phyloP scores from a whole-genome alignment of 2,888 invertebrate genomes.

The Chydorus sphaericus region DNA sequence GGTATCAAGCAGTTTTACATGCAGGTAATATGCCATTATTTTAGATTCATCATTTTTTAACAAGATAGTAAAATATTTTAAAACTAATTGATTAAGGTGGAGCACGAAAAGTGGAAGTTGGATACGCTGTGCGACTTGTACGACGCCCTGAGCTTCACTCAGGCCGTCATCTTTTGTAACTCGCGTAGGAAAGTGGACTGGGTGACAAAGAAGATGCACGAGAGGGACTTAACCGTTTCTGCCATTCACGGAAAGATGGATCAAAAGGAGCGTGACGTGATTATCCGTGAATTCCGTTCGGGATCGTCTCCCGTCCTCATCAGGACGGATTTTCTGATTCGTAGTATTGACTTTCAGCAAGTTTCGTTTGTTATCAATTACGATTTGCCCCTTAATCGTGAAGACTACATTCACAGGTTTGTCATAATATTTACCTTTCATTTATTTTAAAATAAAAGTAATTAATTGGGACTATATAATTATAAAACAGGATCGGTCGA shows the following conservation, averaged over 20 bases:
- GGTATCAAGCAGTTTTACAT: constrained; percentile 97
- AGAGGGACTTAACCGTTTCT: constrained; percentile 91
- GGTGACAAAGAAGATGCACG: constrained; percentile 90
- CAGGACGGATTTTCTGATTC: constrained; percentile 94
- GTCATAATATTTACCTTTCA: constrained; percentile 18
- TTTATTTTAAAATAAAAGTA: not conserved
- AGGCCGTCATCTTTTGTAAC: constrained; percentile 99
- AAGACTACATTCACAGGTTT: constrained; percentile 99
- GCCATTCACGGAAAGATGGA: constrained; percentile 99
- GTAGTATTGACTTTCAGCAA: constrained; percentile 99
- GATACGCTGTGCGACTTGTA: constrained; percentile 96
- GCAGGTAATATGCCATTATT: constrained; percentile 29
- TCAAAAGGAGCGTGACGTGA: constrained; percentile 92
- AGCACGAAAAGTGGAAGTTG: constrained; percentile 84
- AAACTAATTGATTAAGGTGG: constrained; percentile 39
- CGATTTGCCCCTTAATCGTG: constrained; percentile 97
- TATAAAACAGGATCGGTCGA: constrained; percentile 76
- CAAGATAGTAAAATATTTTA: not conserved
- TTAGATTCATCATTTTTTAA: not conserved
- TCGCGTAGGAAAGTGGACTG: constrained; percentile 98
- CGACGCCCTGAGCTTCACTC: constrained; percentile 95
- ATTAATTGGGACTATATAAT: not conserved
- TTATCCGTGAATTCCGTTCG: constrained; percentile 98
- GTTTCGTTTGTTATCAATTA: constrained; percentile 99
- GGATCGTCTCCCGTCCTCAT: constrained; percentile 97